Evolutionary conservation across 2,888 invertebrate genomes (phyloP).

Genomic region (Pristionchus entomophagus): DNA sequence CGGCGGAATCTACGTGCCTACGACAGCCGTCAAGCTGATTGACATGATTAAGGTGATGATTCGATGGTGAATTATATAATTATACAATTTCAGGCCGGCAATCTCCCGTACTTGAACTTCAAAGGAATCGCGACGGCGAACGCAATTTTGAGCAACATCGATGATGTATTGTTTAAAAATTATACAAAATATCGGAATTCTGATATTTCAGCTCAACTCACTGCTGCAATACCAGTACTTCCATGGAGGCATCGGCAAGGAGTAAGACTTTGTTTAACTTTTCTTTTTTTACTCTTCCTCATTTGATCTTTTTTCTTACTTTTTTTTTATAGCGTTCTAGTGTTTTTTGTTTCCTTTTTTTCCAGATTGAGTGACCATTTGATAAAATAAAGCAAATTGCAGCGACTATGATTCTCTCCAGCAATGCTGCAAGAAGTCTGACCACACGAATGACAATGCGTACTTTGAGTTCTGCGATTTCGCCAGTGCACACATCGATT

Average conservation of each 20-base stretch:
- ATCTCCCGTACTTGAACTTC: slow-evolving; percentile 59
- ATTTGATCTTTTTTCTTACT: too few relatives aligned
- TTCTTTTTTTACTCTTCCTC: not conserved
- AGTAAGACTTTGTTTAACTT: slow-evolving; percentile 47
- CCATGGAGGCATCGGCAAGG: slow-evolving; percentile 63
- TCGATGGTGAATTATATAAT: not conserved
- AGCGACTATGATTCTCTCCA: slow-evolving; percentile 61
- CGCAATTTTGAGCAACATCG: slow-evolving; percentile 64
- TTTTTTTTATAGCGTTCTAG: too few relatives aligned
- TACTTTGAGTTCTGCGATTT: slow-evolving; percentile 65
- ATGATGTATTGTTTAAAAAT: not conserved
- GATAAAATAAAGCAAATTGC: too few relatives aligned
- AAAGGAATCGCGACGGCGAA: slow-evolving; percentile 70
- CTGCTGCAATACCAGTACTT: slow-evolving; percentile 61
- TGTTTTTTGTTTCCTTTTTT: not conserved
- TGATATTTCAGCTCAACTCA: slow-evolving; percentile 58
- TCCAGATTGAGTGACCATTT: too few relatives aligned
- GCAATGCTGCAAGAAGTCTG: slow-evolving; percentile 55
- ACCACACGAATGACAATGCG: slow-evolving; percentile 50
- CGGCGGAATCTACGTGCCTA: slow-evolving; percentile 65
- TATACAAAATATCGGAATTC: too few relatives aligned
- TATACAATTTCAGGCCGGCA: slow-evolving; percentile 49
- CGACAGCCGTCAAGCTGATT: slow-evolving; percentile 60
- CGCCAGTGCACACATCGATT: slow-evolving; percentile 54
- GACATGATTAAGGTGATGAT: slow-evolving; percentile 60